Percentiles rank a stretch among this genome's conserved stretches.
These are phyloP conservation scores for Drosophila mercatorum DNA, from an alignment of 2,888 invertebrate species.

Conservation along the genomic window DNA sequence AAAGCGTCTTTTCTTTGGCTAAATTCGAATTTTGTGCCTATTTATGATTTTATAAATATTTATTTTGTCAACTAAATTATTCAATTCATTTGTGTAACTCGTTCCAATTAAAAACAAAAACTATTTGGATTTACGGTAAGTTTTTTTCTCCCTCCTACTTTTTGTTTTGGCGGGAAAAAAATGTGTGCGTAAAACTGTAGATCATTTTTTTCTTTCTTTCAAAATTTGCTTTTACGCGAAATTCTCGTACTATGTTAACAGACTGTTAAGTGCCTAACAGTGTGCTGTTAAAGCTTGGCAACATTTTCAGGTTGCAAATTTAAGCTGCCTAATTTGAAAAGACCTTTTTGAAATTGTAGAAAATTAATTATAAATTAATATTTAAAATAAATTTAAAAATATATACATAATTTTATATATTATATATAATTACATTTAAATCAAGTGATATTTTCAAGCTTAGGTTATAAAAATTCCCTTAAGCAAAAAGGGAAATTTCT, in stretches of 20 bases:
- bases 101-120: slow-evolving; percentile 26
- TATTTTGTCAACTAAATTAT: slow-evolving; percentile 55
- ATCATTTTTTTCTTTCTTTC: slow-evolving; percentile 13
- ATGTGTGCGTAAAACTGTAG: slow-evolving; percentile 16
- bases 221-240: slow-evolving; percentile 46
- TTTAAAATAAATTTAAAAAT: neutral
- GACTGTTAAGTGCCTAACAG: slow-evolving; percentile 13
- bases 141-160: slow-evolving; percentile 16
- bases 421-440: neutral
- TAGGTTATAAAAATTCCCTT: neutral
- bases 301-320: slow-evolving; percentile 1
- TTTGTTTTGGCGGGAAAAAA: slow-evolving; percentile 63
- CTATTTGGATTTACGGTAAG: slow-evolving; percentile 57
- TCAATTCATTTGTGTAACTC: slow-evolving; percentile 46
- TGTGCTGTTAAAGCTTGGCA: slow-evolving; percentile 31
- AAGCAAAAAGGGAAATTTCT: slow-evolving; percentile 12
- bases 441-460: no score
- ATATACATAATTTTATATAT: no score
- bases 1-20: slow-evolving; percentile 33
- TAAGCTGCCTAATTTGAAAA: neutral
- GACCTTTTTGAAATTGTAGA: neutral
- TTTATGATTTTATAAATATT: slow-evolving; percentile 51
- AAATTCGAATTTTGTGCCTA: slow-evolving; percentile 35
- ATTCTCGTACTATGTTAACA: slow-evolving; percentile 35
- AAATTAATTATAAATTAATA: neutral